Base-by-base conservation (phyloP, 1,140 invertebrate species). In the Antheraea pernyi region DNA sequence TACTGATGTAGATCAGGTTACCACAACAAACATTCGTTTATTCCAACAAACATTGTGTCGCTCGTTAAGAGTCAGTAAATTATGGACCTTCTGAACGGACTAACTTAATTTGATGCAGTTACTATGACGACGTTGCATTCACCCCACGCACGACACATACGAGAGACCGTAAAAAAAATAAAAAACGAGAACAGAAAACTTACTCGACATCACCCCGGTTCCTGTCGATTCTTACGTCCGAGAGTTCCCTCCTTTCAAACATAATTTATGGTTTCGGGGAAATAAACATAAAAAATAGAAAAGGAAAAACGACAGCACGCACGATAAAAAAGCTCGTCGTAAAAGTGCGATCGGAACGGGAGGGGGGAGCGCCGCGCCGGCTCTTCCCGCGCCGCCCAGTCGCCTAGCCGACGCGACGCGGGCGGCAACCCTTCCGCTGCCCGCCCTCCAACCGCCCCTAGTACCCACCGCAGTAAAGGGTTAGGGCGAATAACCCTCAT, bases 271-370 rank as follows among this genome's bases (percentile, higher is more conserved):
- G 86, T 90, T 86, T 90, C 84, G 83, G 85, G 88, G 90, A 91
- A 91, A 91, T 91, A 90, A 92, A 91, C 89, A 90, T 92, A 90
- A 92, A 92, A 92, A 92, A 92, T 92, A 91, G 90, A 91, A 90
- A 91, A 91, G 88, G 88, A 89, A 91, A 92, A 91, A 91, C 89
- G 88, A 90, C 86, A 83, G 84, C 85, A 90, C 90, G 88, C 87
- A 89, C 90, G 88, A 92, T 92, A 92, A 92, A 92, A 91, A 36
- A 22, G 83, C 86, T 91, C 82, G 83, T 89, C 88, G 89, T 91
- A 91, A 91, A 91, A 88, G 80, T 83, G 83, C 81, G 85, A 81
- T 74, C 73, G 78, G 83, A 18, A 78, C 74, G 80, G 82, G 79
- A 80, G 73, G 58, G 70, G 69, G 72, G 69, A 22, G 48, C 53